Evolutionary conservation across 2,113 vertebrate species (phyloP).

Genomic region (Numida meleagris): DNA sequence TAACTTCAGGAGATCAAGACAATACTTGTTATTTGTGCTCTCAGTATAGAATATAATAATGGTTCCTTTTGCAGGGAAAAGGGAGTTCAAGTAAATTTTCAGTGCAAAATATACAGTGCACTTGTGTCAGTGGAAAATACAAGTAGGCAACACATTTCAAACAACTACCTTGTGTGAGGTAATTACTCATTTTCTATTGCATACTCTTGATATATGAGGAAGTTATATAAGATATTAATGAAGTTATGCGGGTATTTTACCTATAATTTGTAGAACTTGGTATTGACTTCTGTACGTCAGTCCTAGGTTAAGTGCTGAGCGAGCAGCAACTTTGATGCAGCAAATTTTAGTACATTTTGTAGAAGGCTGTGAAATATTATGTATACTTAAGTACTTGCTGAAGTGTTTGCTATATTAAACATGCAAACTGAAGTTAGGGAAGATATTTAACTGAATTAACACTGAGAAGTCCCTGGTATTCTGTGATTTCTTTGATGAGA

Average conservation of each 20-base stretch:
- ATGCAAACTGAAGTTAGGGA: slow-evolving; percentile 13
- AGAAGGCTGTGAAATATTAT: not conserved
- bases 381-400: not conserved
- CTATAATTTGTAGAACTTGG: not conserved
- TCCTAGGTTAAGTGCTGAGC: not conserved
- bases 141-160: not conserved
- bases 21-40: not conserved
- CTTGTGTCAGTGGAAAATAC: not conserved
- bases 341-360: not conserved
- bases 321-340: not conserved
- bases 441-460: slow-evolving; percentile 28
- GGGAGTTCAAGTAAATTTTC: not conserved
- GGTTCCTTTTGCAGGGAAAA: not conserved
- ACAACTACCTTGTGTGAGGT: not conserved
- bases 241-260: not conserved
- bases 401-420: not conserved
- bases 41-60: not conserved
- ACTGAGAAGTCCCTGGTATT: not conserved
- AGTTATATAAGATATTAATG: slow-evolving; percentile 1
- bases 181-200: not conserved
- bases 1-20: not conserved
- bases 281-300: not conserved
- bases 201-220: slow-evolving; percentile 40
- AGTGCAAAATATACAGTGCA: not conserved
- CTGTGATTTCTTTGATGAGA: not conserved